Conservation (phyloP, 2,888 invertebrate genomes). For the Tiliacea aurago region DNA sequence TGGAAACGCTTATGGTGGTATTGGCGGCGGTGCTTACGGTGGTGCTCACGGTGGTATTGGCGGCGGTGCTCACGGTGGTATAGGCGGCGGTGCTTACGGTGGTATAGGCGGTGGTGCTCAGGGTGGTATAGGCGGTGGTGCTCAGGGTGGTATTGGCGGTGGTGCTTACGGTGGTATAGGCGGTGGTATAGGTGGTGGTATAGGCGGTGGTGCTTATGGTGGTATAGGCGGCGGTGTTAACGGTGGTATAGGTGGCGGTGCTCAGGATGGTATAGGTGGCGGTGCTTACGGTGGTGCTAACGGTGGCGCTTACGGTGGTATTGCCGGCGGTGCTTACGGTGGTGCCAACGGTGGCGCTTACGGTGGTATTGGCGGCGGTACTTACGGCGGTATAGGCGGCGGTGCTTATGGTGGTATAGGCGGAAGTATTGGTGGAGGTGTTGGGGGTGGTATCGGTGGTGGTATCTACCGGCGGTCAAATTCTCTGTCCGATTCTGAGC, state of each 20-base stretch:
- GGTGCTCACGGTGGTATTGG: not conserved
- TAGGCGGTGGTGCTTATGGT: not conserved
- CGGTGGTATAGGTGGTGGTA: not conserved
- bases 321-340: not conserved
- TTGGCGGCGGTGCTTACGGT: not conserved
- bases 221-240: not conserved
- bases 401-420: not conserved
- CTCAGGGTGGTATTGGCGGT: not conserved
- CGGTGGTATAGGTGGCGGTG: not conserved
- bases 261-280: not conserved
- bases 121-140: not conserved
- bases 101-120: not conserved
- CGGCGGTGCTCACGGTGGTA: rapidly evolving
- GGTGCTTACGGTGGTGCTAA: not conserved
- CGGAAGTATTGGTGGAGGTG: not conserved
- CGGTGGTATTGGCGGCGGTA: not conserved
- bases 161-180: not conserved
- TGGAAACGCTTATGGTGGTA: not conserved
- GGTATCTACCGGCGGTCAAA: conserved; percentile 11
- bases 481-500: not conserved
- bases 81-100: not conserved
- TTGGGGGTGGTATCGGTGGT: conserved; percentile 6
- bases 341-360: not conserved
- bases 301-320: not conserved
- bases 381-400: not conserved